Base-by-base conservation (phyloP, 1,140 invertebrate genomes). In the Druon quercuslanigerum region DNA sequence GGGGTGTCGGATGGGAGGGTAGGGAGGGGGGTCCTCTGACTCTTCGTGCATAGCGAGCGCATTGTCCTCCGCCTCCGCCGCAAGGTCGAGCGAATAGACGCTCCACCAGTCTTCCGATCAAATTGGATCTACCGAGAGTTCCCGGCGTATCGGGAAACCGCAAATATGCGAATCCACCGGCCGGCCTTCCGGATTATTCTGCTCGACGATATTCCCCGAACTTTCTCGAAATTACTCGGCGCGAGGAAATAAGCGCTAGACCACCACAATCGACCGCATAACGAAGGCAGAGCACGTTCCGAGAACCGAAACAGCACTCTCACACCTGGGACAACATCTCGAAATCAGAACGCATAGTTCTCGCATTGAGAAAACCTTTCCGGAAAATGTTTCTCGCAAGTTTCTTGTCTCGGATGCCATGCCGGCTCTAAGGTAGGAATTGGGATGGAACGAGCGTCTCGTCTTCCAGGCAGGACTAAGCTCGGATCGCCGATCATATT, bases 61-160 rank as follows among this genome's bases (percentile, higher is more conserved):
- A 84, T 87, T 87, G 86, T 86, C 77, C 77, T 77, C 78, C 79
- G 80, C 56, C 76, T 76, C 52, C 77, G 81, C 52, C 77, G 81
- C 78, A 85, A 86, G 84, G 85, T 84, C 85, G 82, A 54, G 70
- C 72, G 51, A 54, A 78, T 81, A 84, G 83, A 84, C 82, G 80
- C 78, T 86, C 85, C 74, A 82, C 85, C 74, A 82, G 86, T 86
- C 75, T 82, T 84, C 82, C 84, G 82, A 87, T 88, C 86, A 86
- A 88, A 89, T 88, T 89, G 86, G 83, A 87, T 89, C 84, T 83
- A 80, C 84, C 82, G 79, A 86, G 85, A 82, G 83, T 85, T 83
- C 79, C 79, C 73, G 77, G 80, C 84, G 83, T 83, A 87, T 77
- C 79, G 83, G 82, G 74, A 79, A 81, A 88, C 85, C 86, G 80